A percentile compares a stretch with the other conserved stretches of the same genome.
Evolutionary conservation across 2,888 invertebrate species (phyloP).

Genomic region (Folsomia manolachei): DNA sequence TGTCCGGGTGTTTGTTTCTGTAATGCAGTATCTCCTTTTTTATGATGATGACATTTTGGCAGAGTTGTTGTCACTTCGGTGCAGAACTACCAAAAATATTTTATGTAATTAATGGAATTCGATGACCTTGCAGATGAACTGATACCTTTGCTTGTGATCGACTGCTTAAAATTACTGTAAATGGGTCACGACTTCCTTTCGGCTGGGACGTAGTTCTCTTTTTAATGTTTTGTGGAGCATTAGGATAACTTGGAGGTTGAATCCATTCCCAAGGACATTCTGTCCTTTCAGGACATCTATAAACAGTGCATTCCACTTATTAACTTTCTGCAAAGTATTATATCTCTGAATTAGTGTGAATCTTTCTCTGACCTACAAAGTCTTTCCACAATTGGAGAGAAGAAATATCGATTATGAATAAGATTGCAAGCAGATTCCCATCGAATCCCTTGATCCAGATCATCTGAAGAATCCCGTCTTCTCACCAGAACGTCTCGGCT

Average conservation of each 20-base stretch:
- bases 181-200: constrained; percentile 34
- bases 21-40: background rate
- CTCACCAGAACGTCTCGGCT: background rate
- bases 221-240: constrained; percentile 5
- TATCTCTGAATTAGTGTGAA: no score
- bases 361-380: constrained; percentile 56
- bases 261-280: constrained; percentile 58
- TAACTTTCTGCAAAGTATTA: background rate
- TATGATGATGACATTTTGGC: constrained; percentile 23
- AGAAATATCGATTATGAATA: constrained; percentile 57
- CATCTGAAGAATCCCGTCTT: background rate
- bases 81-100: constrained; percentile 28
- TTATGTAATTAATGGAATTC: constrained; percentile 14
- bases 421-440: constrained; percentile 59
- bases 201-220: constrained; percentile 4
- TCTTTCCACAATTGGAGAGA: constrained; percentile 63
- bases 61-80: constrained; percentile 30
- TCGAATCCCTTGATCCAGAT: background rate
- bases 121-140: background rate
- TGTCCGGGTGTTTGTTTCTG: background rate
- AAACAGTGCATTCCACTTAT: no score
- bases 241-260: constrained; percentile 34
- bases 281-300: constrained; percentile 59
- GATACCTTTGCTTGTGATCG: constrained; percentile 63
- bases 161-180: constrained; percentile 60